phyloP scores from a whole-genome alignment of 1,140 invertebrate species.

The Drosophila micromelanica region DNA sequence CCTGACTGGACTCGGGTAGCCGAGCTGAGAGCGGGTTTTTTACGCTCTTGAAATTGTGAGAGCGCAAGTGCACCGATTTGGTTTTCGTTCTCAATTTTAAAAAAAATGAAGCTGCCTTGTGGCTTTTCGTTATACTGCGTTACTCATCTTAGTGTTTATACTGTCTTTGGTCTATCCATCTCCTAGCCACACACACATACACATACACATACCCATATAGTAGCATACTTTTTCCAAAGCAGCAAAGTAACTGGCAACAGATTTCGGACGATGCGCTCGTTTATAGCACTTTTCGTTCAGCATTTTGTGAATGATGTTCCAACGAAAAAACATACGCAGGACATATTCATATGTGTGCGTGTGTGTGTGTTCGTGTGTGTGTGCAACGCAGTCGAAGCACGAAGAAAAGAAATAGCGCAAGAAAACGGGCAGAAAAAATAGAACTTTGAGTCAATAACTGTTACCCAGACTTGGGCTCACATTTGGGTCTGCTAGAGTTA shows the following conservation, averaged over 20 bases:
- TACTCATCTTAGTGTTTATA: too few relatives aligned
- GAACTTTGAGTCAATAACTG: constrained; percentile 10
- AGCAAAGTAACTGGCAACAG: constrained; percentile 29
- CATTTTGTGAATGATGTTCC: constrained; percentile 22
- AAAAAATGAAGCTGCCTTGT: too few relatives aligned
- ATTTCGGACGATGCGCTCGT: constrained; percentile 29
- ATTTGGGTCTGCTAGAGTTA: constrained; percentile 29
- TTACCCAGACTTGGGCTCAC: not conserved
- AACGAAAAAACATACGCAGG: constrained; percentile 12
- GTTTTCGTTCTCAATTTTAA: too few relatives aligned
- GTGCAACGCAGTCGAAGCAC: constrained; percentile 6
- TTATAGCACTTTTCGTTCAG: constrained; percentile 26
- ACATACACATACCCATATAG: constrained; percentile 1
- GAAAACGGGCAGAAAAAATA: constrained; percentile 18
- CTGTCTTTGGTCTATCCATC: constrained; percentile 63
- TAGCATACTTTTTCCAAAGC: constrained; percentile 18
- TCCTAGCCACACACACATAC: constrained; percentile 7
- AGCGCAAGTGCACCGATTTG: too few relatives aligned
- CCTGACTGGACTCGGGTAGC: too few relatives aligned
- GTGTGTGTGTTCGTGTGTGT: constrained; percentile 14
- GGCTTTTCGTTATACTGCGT: too few relatives aligned
- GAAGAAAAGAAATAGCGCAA: constrained; percentile 24
- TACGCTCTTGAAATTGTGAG: too few relatives aligned
- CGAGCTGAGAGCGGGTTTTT: too few relatives aligned
- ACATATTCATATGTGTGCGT: constrained; percentile 1